These are phyloP conservation scores for Drosophila repletoides DNA, from an alignment of 1,140 invertebrate species.

Conservation along the genomic window DNA sequence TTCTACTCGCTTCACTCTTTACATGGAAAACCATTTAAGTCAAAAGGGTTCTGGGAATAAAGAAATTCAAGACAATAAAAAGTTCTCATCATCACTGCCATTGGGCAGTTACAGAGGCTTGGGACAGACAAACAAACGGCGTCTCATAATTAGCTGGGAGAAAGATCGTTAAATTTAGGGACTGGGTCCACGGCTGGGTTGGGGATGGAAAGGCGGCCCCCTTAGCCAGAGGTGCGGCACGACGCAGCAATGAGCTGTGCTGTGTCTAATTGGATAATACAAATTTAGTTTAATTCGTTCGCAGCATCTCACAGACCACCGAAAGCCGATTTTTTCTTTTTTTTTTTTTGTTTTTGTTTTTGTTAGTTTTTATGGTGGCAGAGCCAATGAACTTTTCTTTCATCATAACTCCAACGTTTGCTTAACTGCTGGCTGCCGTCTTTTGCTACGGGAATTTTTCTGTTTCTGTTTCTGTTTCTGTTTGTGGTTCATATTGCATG, in stretches of 20 bases:
- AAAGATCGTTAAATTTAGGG: conserved; percentile 66
- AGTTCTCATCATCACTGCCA: conserved; percentile 36
- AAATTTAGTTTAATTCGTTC: conserved; percentile 70
- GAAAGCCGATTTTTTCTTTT: conserved; percentile 34
- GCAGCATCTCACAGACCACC: conserved; percentile 54
- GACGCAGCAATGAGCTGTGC: conserved; percentile 40
- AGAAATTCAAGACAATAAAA: conserved; percentile 75
- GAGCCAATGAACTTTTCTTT: conserved; percentile 72
- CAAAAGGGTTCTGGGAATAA: conserved; percentile 72
- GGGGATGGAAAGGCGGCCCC: background rate
- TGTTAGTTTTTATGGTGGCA: conserved; percentile 50
- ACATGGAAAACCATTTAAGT: conserved; percentile 51
- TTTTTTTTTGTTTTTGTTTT: conserved; percentile 7
- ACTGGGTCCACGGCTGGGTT: background rate
- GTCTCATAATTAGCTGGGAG: conserved; percentile 74
- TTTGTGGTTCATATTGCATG: conserved; percentile 57
- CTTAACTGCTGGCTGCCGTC: conserved; percentile 2
- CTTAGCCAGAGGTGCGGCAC: conserved; percentile 19
- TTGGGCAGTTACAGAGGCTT: conserved; percentile 20
- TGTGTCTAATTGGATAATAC: conserved; percentile 79
- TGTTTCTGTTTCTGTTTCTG: conserved; percentile 1
- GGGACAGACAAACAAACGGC: conserved; percentile 10
- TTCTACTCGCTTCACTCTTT: conserved; percentile 13
- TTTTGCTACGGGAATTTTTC: conserved; percentile 21
- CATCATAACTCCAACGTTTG: conserved; percentile 28